Base-by-base conservation (phyloP, 2,797 vertebrate genomes). In the Aythya fuligula region DNA sequence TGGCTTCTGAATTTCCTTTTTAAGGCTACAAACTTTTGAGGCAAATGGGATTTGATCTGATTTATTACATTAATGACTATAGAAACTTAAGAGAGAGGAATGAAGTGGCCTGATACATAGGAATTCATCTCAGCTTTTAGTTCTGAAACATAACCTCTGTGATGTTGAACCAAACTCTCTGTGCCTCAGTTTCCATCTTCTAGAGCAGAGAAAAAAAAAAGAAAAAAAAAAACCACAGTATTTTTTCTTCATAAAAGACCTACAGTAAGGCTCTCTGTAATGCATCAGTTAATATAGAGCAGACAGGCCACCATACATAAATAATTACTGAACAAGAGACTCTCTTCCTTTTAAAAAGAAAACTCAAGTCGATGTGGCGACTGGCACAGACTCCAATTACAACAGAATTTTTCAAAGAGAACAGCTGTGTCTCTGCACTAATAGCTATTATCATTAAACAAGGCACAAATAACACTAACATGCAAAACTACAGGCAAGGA, bases 401-500 rank as follows among this genome's bases (percentile, higher is more conserved):
- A 72, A 12, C 13, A 77, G 54, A 53, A 56, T 19, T 67, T 89
- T 53, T 39, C 61, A 67, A 76, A 78, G n/a, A 53, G 10, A 83
- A 77, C 28, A 82, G 36, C 66, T 58, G 41, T 54, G n/a, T 76
- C 34, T 85, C 64, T 28, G 13, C 83, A 45, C 81, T 92, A 83
- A 71, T 54, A 85, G 7, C 49, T 72, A 41, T 24, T 91, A 60
- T 91, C 65, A 93, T 91, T 88, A 93, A 90, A 86, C 51, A 91
- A 88, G 70, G 60, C 18, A 78, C 3, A 58, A 32, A 13, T 24
- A 85, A 62, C 13, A 69, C 30, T 41, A 84, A 75, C 13, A 36
- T 36, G 47, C 27, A 70, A 41, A 53, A 80, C 19, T 70, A 69
- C 49, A 87, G 54, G 39, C 57, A 91, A 94, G 32, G 71, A 75